A percentile compares a stretch with the other conserved stretches of the same genome.
These are phyloP conservation scores for Ptychochromis oligacanthus DNA, from an alignment of 2,113 vertebrate species.

Conservation along the genomic window DNA sequence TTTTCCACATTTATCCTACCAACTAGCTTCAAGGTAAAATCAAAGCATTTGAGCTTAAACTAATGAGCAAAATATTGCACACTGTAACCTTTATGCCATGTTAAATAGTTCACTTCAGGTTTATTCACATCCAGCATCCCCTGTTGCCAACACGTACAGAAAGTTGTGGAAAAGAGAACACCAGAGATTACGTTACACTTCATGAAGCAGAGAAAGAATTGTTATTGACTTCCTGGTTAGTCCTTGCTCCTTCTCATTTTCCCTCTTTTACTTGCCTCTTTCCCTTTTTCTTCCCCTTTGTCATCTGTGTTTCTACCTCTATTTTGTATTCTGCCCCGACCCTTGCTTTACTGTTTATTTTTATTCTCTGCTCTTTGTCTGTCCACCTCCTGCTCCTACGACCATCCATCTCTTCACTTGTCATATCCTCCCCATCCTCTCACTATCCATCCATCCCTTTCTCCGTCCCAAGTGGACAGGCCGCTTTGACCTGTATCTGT, in stretches of 20 bases:
- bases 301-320: neutral
- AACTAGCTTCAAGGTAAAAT: neutral
- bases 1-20: neutral
- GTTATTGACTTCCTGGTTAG: constrained; percentile 54
- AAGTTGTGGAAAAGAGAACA: constrained; percentile 11
- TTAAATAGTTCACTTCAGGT: neutral
- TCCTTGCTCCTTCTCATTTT: constrained; percentile 32
- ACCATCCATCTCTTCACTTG: constrained; percentile 36
- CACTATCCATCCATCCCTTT: constrained; percentile 45
- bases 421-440: constrained; percentile 45
- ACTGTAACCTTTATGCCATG: constrained; percentile 16
- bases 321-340: neutral
- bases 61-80: neutral
- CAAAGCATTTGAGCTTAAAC: neutral
- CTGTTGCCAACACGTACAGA: neutral
- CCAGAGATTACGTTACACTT: constrained; percentile 3
- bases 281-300: neutral
- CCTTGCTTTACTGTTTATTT: constrained; percentile 15
- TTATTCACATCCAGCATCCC: constrained; percentile 18
- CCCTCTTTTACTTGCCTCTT: neutral
- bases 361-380: constrained; percentile 8
- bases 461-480: constrained; percentile 61
- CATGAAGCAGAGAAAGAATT: constrained; percentile 38
- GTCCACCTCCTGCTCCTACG: neutral
- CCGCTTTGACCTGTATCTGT: constrained; percentile 79